These are phyloP conservation scores for Octopus bimaculoides DNA, from an alignment of 1,140 invertebrate species.

Conservation along the genomic window DNA sequence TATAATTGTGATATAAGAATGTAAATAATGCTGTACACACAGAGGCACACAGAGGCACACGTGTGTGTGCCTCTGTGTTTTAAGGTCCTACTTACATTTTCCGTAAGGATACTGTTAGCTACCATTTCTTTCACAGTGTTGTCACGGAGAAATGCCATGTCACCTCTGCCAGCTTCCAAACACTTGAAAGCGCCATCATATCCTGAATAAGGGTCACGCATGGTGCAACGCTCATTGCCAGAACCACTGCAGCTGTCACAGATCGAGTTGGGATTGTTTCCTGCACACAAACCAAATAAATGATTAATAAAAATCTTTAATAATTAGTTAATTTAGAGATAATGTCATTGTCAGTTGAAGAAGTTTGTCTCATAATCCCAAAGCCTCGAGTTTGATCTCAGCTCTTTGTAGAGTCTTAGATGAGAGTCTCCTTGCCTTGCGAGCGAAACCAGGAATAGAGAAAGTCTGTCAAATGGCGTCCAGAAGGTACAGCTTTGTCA, in stretches of 20 bases:
- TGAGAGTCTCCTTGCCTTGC: background rate
- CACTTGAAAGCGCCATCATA: constrained; percentile 82
- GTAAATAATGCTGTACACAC: too few species aligned
- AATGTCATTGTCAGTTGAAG: background rate
- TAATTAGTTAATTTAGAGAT: background rate
- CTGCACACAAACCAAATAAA: constrained; percentile 48
- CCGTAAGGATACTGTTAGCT: constrained; percentile 3
- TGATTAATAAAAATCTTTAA: background rate
- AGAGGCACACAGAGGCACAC: background rate
- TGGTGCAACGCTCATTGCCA: constrained; percentile 69
- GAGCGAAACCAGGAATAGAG: background rate
- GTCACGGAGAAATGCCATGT: constrained; percentile 82
- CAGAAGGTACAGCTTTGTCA: too few species aligned
- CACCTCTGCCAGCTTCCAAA: constrained; percentile 72
- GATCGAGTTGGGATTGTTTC: constrained; percentile 75
- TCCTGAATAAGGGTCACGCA: constrained; percentile 84
- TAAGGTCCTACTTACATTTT: background rate
- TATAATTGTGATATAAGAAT: background rate
- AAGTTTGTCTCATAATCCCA: background rate
- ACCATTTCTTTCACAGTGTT: constrained; percentile 64
- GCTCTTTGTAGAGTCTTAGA: background rate
- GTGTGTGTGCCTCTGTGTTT: background rate
- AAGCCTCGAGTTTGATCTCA: background rate
- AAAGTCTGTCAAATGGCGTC: background rate
- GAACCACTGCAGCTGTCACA: constrained; percentile 80